Base-by-base conservation (phyloP, 2,113 vertebrate species). In the Phaethon lepturus region DNA sequence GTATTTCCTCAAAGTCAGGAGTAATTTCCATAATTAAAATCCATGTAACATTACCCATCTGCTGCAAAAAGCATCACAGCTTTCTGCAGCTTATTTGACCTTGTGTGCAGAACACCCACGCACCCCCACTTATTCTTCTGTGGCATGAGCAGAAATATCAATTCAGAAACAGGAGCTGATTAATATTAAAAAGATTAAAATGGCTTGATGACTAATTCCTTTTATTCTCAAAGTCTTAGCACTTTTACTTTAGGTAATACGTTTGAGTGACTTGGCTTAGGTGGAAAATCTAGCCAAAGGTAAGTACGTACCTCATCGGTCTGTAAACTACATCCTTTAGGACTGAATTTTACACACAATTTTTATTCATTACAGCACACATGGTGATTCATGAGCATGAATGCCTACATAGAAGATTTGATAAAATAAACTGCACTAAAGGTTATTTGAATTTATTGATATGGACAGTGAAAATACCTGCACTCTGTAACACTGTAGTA, bases 1-100 rank as follows among this genome's bases (percentile, higher is more conserved):
- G 25, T 35, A 93, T 72, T 84, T 94, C 44, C 68, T 95, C 86
- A 90, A 92, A 90, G 82, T 91, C 83, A 87, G 62, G n/a, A 91
- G 49, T 85, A 72, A 95, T 93, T 97, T 87, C 88, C 89, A 35
- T 81, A 93, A 93, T 94, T 95, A 78, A 81, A 94, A 78, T 60
- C 73, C 56, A 50, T 53, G 73, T 81, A 96, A 94, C 86, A 52
- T 82, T 87, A 95, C 49, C 94, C 95, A 96, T 89, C 80, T 91
- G 91, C 88, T 78, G 40, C 91, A 92, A 52, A 80, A 88, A 88
- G 35, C 12, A 95, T 72, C 60, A 64, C 20, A 8, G 68, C 77
- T 49, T 67, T 85, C 76, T 72, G 64, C 64, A 87, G 75, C 24
- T 56, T 38, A 56, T 89, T 72, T 91, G 95, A 96, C 94, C 95